Evolutionary conservation across 2,888 invertebrate species (phyloP), one percentile per base, ranked within the genome.

Genomic region (Helobdella robusta): DNA sequence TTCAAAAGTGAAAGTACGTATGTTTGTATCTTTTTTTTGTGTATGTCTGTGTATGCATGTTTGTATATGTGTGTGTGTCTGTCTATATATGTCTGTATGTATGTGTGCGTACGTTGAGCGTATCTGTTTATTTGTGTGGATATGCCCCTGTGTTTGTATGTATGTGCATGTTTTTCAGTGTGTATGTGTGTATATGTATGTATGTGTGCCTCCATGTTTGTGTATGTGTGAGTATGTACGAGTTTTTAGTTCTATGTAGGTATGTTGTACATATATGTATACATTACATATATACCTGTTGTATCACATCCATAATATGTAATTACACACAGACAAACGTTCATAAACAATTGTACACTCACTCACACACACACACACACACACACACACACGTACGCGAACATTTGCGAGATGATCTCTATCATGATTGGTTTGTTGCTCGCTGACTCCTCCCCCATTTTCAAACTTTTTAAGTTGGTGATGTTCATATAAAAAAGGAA

Each of bases 331-430:
- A 54, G 4, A 23, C 54, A 54, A 28, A 54, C 54, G 32, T 32
- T 30, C 8, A 54, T 32, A 25, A 4, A 23, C 54, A 54, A 28
- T 30, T 32, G 32, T 32, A 54, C 54, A 54, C 54, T 30, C 54
- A 54, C 54, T 30, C 54, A 54, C 54, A 54, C 54, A 54, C 54
- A 54, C 54, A 54, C 54, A 54, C 54, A 54, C 54, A 54, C 54
- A 54, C 54, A 54, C 54, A 54, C 54, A 54, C 54, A 54, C 54
- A 54, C 54, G 32, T 32, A 54, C 54, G 32, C 54, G 32, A 28
- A 54, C 54, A 54, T 32, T 30, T 32, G 32, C 54, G 32, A n/a
- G n/a, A n/a, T n/a, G n/a, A n/a, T n/a, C n/a, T n/a, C n/a, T n/a
- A n/a, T n/a, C n/a, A n/a, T n/a, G n/a, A n/a, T n/a, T n/a, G n/a